Conservation (phyloP, 2,113 vertebrate genomes). For the Daubentonia madagascariensis region DNA sequence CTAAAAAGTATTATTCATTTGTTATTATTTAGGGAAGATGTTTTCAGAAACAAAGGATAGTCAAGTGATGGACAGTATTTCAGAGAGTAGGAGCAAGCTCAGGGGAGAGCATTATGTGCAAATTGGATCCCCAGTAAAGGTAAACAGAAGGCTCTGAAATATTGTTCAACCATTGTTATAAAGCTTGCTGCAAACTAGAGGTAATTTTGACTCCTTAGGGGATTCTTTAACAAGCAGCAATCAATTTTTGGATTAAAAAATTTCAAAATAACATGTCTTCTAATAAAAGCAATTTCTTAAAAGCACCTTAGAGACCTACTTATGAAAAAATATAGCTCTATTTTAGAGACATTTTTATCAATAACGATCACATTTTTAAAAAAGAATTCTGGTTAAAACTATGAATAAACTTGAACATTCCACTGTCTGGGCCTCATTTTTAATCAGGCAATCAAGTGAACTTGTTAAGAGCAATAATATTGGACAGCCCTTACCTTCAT, state of each 20-base stretch:
- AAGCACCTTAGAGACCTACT: neutral
- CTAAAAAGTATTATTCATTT: neutral
- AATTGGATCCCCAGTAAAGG: neutral
- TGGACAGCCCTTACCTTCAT: conserved; percentile 85
- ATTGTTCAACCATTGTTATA: neutral
- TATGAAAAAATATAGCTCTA: neutral
- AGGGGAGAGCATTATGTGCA: neutral
- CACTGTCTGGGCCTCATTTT: neutral
- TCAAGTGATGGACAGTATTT: neutral
- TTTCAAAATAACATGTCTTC: neutral
- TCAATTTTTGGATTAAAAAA: neutral
- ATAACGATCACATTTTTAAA: neutral
- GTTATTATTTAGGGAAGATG: neutral
- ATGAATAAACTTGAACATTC: neutral
- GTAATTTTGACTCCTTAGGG: neutral
- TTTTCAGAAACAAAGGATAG: conserved; percentile 6
- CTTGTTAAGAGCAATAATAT: neutral
- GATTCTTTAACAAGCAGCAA: neutral
- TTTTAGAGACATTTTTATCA: neutral
- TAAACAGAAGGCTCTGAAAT: neutral
- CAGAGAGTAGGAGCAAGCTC: neutral
- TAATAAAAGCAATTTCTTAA: conserved; percentile 33
- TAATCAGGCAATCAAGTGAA: neutral
- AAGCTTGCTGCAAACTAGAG: neutral
- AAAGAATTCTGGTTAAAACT: neutral